Percentiles rank a stretch among this genome's conserved stretches.
Evolutionary conservation across 1,140 invertebrate species (phyloP).

Genomic region (Pseudomyrmex concolor): DNA sequence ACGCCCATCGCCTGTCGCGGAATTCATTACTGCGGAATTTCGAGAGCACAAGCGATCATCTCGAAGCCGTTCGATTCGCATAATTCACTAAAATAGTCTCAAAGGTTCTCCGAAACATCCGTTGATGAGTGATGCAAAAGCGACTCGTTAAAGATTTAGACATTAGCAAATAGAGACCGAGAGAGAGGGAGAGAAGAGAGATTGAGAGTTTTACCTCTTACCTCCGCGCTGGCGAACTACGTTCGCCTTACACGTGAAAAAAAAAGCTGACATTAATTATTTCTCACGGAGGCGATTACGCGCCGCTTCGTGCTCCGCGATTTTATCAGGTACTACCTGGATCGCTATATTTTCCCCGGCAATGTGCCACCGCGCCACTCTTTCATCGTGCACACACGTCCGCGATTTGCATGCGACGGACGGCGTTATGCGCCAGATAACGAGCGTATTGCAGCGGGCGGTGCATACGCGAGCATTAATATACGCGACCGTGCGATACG

Average conservation of each 20-base stretch:
- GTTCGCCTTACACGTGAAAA: not conserved
- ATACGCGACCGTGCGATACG: constrained; percentile 61
- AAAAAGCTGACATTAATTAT: constrained; percentile 63
- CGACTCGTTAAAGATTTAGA: constrained; percentile 43
- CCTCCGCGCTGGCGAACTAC: constrained; percentile 21
- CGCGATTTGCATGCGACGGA: constrained; percentile 72
- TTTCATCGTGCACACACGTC: constrained; percentile 57
- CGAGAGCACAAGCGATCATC: constrained; percentile 44
- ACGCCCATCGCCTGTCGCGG: constrained; percentile 45
- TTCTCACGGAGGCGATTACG: constrained; percentile 61
- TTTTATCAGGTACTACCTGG: constrained; percentile 65
- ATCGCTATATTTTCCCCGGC: constrained; percentile 69
- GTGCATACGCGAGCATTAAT: constrained; percentile 72
- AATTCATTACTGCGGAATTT: constrained; percentile 69
- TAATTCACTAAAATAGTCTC: constrained; percentile 32
- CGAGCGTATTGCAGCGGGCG: constrained; percentile 64
- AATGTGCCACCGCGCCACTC: constrained; percentile 60
- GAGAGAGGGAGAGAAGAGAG: not conserved
- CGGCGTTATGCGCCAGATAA: constrained; percentile 72
- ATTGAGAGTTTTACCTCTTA: constrained; percentile 29
- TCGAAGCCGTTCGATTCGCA: constrained; percentile 39
- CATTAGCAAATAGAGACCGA: constrained; percentile 24
- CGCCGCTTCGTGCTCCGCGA: constrained; percentile 61
- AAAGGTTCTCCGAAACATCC: not conserved
- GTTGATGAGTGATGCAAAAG: not conserved